Evolutionary conservation across 2,888 invertebrate species (phyloP).

Genomic region (Cenopis cana): DNA sequence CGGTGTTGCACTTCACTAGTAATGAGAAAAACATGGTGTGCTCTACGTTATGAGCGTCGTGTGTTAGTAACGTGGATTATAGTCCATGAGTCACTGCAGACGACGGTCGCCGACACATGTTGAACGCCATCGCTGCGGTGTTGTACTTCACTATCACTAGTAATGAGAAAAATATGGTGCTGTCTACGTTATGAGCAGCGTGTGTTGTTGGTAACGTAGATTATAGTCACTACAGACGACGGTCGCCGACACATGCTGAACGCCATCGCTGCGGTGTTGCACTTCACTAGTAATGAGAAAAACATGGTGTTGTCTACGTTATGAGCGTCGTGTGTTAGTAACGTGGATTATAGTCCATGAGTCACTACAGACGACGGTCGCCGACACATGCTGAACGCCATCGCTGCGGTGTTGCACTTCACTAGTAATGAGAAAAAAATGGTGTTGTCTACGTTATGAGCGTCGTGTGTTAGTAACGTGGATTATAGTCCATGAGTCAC

Average conservation of each 20-base stretch:
- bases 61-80: not conserved
- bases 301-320: slow-evolving; percentile 68
- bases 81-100: slow-evolving; percentile 47
- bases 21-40: slow-evolving; percentile 85
- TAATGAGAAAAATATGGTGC: slow-evolving; percentile 85
- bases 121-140: slow-evolving; percentile 95
- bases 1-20: slow-evolving; percentile 92
- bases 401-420: slow-evolving; percentile 93
- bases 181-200: slow-evolving; percentile 55
- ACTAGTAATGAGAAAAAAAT: slow-evolving; percentile 88
- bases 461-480: slow-evolving; percentile 1
- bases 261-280: slow-evolving; percentile 93
- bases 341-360: too few species aligned
- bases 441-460: slow-evolving; percentile 60
- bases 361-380: slow-evolving; percentile 83
- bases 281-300: slow-evolving; percentile 90
- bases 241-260: slow-evolving; percentile 94
- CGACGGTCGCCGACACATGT: slow-evolving; percentile 91
- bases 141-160: slow-evolving; percentile 92
- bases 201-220: not conserved
- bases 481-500: too few species aligned
- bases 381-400: slow-evolving; percentile 95
- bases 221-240: slow-evolving; percentile 60
- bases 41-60: slow-evolving; percentile 53
- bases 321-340: slow-evolving; percentile 45